phyloP scores from a whole-genome alignment of 1,140 invertebrate species.

The Diachasma alloeum region DNA sequence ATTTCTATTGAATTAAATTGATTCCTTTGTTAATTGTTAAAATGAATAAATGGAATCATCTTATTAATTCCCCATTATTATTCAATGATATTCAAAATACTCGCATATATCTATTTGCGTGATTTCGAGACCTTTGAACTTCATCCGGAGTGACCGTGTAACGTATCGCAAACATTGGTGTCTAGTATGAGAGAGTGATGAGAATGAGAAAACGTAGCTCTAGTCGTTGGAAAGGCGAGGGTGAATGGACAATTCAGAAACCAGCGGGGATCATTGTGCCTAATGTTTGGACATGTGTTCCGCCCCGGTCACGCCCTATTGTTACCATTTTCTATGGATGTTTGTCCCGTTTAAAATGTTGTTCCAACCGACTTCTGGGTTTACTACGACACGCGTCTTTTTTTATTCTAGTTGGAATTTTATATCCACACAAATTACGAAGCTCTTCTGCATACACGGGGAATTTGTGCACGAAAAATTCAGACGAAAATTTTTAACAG shows the following conservation, averaged over 20 bases:
- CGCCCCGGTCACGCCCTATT: slow-evolving; percentile 64
- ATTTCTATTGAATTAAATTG: no score
- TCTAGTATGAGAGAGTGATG: slow-evolving; percentile 28
- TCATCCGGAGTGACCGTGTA: slow-evolving; percentile 57
- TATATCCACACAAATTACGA: no score
- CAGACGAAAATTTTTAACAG: no score
- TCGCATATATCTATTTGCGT: slow-evolving; percentile 42
- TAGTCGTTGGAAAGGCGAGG: not conserved
- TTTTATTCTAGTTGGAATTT: not conserved
- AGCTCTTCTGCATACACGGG: no score
- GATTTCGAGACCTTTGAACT: slow-evolving; percentile 26
- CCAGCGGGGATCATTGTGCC: slow-evolving; percentile 58
- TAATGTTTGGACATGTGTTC: slow-evolving; percentile 67
- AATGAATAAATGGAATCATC: no score
- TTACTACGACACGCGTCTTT: slow-evolving; percentile 23
- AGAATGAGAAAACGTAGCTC: not conserved
- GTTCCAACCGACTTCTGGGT: slow-evolving; percentile 43
- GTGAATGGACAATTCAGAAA: slow-evolving; percentile 49
- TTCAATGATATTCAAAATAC: slow-evolving; percentile 45
- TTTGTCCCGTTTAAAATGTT: slow-evolving; percentile 60
- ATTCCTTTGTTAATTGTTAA: no score
- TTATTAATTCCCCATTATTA: not conserved
- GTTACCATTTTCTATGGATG: slow-evolving; percentile 61
- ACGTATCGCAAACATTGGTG: slow-evolving; percentile 63
- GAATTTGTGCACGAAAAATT: no score